Evolutionary conservation across 1,140 invertebrate genomes (phyloP).

Genomic region (Drosophila pectinifera): DNA sequence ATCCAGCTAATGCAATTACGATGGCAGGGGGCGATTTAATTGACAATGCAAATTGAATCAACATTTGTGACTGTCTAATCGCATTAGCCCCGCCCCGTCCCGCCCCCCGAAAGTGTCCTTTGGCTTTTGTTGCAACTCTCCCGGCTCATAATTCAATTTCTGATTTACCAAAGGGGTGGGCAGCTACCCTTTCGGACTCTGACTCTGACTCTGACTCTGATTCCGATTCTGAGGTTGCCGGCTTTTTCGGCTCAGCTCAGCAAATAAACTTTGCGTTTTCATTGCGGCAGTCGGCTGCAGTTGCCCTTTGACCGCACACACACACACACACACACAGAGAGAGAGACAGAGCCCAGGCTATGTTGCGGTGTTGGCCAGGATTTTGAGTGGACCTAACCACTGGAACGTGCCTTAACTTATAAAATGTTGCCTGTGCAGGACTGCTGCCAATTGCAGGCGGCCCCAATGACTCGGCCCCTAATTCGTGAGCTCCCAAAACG

Average conservation of each 20-base stretch:
- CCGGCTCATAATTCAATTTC: slow-evolving; percentile 62
- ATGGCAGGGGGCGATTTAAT: slow-evolving; percentile 47
- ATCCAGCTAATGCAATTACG: slow-evolving; percentile 68
- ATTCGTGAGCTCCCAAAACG: slow-evolving; percentile 1
- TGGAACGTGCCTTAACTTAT: slow-evolving; percentile 78
- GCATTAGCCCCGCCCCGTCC: slow-evolving; percentile 40
- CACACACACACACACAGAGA: background rate
- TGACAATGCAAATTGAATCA: slow-evolving; percentile 80
- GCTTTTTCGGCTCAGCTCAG: slow-evolving; percentile 54
- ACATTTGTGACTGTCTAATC: slow-evolving; percentile 68
- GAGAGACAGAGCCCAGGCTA: background rate
- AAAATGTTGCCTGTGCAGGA: slow-evolving; percentile 63
- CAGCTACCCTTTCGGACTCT: slow-evolving; percentile 3
- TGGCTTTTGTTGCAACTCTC: background rate
- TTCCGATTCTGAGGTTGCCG: slow-evolving; percentile 3
- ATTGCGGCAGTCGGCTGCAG: slow-evolving; percentile 74
- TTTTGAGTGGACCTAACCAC: slow-evolving; percentile 65
- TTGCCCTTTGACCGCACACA: slow-evolving; percentile 24
- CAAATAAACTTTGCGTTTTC: slow-evolving; percentile 74
- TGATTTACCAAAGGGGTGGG: slow-evolving; percentile 19
- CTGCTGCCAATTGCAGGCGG: slow-evolving; percentile 61
- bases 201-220: background rate
- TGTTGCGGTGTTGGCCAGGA: slow-evolving; percentile 2
- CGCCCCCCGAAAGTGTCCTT: slow-evolving; percentile 16
- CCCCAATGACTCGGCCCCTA: background rate